Conservation (phyloP, 1,140 invertebrate species). For the Pissodes strobi region DNA sequence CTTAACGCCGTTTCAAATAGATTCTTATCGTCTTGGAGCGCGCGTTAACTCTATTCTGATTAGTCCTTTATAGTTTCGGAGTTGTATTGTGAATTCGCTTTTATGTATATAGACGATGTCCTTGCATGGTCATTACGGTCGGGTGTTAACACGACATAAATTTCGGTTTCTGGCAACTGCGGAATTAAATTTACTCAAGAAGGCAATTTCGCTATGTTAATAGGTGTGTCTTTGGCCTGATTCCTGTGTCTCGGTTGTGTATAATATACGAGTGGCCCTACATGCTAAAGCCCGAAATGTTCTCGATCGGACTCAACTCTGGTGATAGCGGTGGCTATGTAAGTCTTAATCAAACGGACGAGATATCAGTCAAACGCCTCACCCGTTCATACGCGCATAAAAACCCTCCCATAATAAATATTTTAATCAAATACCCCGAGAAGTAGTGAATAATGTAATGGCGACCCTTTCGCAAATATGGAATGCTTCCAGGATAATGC, state of each 20-base stretch:
- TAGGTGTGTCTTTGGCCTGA: no score
- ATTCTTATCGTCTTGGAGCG: conserved; percentile 34
- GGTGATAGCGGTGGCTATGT: background rate
- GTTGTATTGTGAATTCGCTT: conserved; percentile 23
- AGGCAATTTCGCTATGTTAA: no score
- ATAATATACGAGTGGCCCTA: no score
- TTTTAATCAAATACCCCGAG: conserved; percentile 2
- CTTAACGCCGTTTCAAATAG: conserved; percentile 37
- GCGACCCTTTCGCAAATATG: conserved; percentile 28
- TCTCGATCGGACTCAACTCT: background rate
- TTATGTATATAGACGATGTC: conserved; percentile 18
- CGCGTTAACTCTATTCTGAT: conserved; percentile 33
- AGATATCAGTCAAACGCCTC: background rate
- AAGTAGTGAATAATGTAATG: conserved; percentile 3
- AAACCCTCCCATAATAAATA: conserved; percentile 13
- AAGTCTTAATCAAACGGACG: background rate
- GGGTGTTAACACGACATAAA: conserved; percentile 13
- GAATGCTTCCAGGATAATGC: conserved; percentile 8
- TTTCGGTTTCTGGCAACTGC: background rate
- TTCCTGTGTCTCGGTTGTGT: no score
- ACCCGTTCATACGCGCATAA: no score
- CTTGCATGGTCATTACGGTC: conserved; percentile 20
- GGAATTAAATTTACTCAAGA: no score
- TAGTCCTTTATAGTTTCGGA: conserved; percentile 28
- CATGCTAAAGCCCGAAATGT: no score